Conservation (phyloP, 2,797 vertebrate genomes). For the Atherinosoma microstoma region DNA sequence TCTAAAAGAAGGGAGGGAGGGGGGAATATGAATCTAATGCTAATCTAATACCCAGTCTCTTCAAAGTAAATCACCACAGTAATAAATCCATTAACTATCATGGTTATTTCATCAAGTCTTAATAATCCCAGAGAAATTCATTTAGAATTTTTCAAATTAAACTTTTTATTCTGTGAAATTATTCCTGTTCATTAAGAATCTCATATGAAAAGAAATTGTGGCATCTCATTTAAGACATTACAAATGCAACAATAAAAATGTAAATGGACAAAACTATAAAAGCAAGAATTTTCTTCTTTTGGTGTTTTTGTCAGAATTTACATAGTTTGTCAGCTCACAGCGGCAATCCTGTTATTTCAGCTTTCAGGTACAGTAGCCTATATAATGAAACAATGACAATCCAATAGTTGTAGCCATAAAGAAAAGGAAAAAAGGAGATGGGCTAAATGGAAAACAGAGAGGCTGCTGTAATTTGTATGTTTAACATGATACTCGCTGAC, state of each 20-base stretch:
- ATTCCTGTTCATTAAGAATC: constrained; percentile 27
- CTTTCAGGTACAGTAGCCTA: constrained; percentile 1
- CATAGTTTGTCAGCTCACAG: constrained; percentile 15
- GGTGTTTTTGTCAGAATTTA: constrained; percentile 15
- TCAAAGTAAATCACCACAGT: constrained; percentile 51
- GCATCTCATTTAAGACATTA: constrained; percentile 19
- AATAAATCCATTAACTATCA: constrained; percentile 57
- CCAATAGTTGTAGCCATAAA: constrained; percentile 27
- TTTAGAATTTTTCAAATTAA: constrained; percentile 47
- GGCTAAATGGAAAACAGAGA: constrained; percentile 55
- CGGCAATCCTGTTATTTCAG: constrained; percentile 35
- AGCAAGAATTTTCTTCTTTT: constrained; percentile 1
- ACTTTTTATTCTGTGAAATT: constrained; percentile 40
- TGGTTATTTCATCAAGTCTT: constrained; percentile 61
- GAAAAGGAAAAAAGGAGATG: constrained; percentile 26
- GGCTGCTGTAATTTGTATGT: constrained; percentile 73
- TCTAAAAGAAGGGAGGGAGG: constrained; percentile 27
- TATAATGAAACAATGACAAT: constrained; percentile 49
- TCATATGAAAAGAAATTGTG: constrained; percentile 16
- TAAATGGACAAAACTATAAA: constrained; percentile 29
- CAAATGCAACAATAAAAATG: constrained; percentile 45
- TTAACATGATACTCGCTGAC: constrained; percentile 68
- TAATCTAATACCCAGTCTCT: constrained; percentile 42
- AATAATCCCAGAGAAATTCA: constrained; percentile 51
- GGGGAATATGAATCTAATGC: constrained; percentile 42